Evolutionary conservation across 2,888 invertebrate genomes (phyloP), one percentile per base, ranked within the genome.

Genomic region (Myopa tessellatipennis): DNA sequence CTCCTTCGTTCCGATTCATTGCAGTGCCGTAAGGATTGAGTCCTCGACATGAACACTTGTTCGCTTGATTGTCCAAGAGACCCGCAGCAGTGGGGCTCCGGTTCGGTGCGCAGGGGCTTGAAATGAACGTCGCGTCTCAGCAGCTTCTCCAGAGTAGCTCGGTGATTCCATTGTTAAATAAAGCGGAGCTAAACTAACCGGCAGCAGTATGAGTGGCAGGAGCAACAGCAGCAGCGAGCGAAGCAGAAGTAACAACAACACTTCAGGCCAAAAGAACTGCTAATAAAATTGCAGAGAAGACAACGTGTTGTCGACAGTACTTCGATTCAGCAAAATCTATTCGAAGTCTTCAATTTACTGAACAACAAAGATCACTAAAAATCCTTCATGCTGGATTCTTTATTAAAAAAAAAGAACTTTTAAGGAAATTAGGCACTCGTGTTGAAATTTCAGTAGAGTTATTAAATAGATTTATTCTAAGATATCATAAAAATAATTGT

Each of bases 11-110:
- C 55, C 55, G 38, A 34, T 70, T 70, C 55, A 55, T 55, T 70
- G 70, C 70, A 50, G 69, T 26, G 40, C n/a, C 50, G 40, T 50
- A 34, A 70, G 69, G 36, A 70, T 70, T 70, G 52, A 55, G 70
- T 70, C 34, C 70, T 70, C 55, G 55, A 70, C 70, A 55, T 34
- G 38, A 10, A 70, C 70, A 70, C 70, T 70, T 70, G 70, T 70
- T 34, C 70, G n/a, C 52, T 70, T 52, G 52, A 55, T 70, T 70
- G 50, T 69, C 69, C 40, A 16, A 67, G 16, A n/a, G 67, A 65
- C 34, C 63, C 63, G 14, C 63, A 40, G 40, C 14, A n/a, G 4
- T 4, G 67, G 67, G 63, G 4, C 26, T 26, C 26, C 26, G 26
- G 26, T 26, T 26, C 26, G 26, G 26, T 26, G 26, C 26, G 26